phyloP scores from a whole-genome alignment of 92 coral and sea anemone species.

The Chrysogorgia sp. region DNA sequence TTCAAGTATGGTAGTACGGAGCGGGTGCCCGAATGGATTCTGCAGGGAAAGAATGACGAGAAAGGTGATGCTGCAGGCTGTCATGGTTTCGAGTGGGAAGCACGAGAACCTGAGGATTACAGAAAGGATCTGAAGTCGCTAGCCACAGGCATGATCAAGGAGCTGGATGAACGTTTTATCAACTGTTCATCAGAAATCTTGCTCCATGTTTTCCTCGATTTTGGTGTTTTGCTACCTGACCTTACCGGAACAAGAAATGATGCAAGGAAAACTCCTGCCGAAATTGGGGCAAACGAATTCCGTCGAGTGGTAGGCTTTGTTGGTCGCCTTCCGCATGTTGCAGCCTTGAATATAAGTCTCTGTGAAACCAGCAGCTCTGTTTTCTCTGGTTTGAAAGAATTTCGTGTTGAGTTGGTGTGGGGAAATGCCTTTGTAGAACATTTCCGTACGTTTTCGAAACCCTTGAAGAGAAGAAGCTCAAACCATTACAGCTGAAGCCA shows the following conservation, averaged over 20 bases:
- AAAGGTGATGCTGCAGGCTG: constrained; percentile 9
- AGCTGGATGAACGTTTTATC: constrained; percentile 2
- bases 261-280: not conserved
- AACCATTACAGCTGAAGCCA: not conserved
- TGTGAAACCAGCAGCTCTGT: constrained; percentile 22
- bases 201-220: constrained; percentile 22
- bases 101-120: constrained; percentile 5
- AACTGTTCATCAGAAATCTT: constrained; percentile 20
- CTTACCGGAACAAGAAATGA: constrained; percentile 12
- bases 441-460: constrained; percentile 17
- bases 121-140: constrained; percentile 16
- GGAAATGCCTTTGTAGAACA: constrained; percentile 30
- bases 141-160: constrained; percentile 27
- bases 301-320: constrained; percentile 20
- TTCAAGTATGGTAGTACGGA: constrained; percentile 10
- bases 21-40: constrained; percentile 7
- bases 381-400: constrained; percentile 13
- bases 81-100: not conserved
- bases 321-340: constrained; percentile 29
- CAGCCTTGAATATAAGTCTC: constrained; percentile 25
- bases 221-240: constrained; percentile 16
- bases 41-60: constrained; percentile 14
- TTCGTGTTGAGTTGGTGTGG: constrained; percentile 13
- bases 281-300: constrained; percentile 8
- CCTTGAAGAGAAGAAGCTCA: constrained; percentile 3